Evolutionary conservation across 2,113 vertebrate genomes (phyloP), one percentile per base, ranked within the genome.

Genomic region (Neoarius graeffei): DNA sequence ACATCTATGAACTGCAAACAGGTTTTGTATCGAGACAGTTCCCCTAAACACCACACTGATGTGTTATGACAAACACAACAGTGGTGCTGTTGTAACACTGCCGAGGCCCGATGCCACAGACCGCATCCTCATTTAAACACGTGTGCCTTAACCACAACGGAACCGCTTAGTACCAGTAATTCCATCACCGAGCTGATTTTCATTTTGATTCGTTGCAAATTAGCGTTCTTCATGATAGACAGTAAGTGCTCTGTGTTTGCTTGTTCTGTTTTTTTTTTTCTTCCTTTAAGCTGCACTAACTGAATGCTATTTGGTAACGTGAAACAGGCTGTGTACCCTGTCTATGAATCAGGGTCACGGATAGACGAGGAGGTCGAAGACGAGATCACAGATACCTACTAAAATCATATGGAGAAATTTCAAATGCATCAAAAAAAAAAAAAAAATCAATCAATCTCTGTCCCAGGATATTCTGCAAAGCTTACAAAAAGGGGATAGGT

Each of bases 231-330:
- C 20, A 62, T 17, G 69, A 79, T 56, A 62, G 57, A 80, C 35
- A 81, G 52, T 82, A 89, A 89, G 85, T 79, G 88, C 90, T 87
- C 20, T 80, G 42, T 71, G 74, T 81, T 81, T 71, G 86, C n/a
- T 67, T 80, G 56, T 86, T 57, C 57, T 67, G 54, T 82, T 84
- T 23, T n/a, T 27, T 48, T 27, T 48, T 54, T 27, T 3, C 42
- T 42, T 42, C 3, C 42, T 14, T 15, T 9, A 35, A 86, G 88
- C 85, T 79, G 88, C 85, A 84, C 71, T 50, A 50, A 87, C 48
- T 71, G 35, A 84, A 62, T 13, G 42, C 48, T 62, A 86, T 71
- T 83, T 27, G 81, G 84, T 42, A 80, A 20, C 7, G 13, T 74
- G 48, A 30, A 89, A n/a, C 48, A 15, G 52, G 50, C 27, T n/a